Evolutionary conservation across 2,797 vertebrate genomes (phyloP), one percentile per base, ranked within the genome.

Genomic region (Onychomys arenicola): DNA sequence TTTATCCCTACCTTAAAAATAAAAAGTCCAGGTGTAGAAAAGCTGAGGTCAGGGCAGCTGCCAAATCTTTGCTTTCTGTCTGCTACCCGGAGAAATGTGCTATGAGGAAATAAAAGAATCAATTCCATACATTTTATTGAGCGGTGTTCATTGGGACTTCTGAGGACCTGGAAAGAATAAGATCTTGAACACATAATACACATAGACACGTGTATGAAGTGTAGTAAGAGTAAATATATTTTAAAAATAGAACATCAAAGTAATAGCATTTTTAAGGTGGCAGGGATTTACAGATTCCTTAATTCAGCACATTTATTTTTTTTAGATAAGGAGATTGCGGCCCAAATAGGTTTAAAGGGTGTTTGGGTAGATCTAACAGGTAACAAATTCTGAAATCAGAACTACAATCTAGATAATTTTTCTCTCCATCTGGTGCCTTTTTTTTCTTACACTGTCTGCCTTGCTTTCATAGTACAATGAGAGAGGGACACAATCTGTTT

Each of bases 91-190:
- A 86, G 46, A 94, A 94, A 82, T 90, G 69, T 6, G 49, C 92
- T 23, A n/a, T 69, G 88, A 85, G 46, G 52, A 82, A 91, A n/a
- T 84, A 87, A 95, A 71, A 61, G 7, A 94, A 96, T 94, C 76
- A 91, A 93, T 93, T 90, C n/a, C 34, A 59, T 90, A 8, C 37
- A 93, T 91, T 96, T 85, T 27, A 57, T 86, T 92, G 84, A 91
- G 65, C 14, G 71, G 6, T 90, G 77, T 87, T 95, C 43, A 92
- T 65, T 89, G 86, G 87, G 65, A 71, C 96, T 89, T 97, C 43
- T 93, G 46, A 95, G 81, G 40, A 84, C 43, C 43, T 90, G 7
- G 55, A 97, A 95, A 3, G 85, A 89, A 52, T 91, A 92, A 77
- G 34, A 75, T 73, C 96, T 91, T 95, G 69, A 92, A 55, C n/a